Evolutionary conservation across 2,113 vertebrate species (phyloP), one percentile per base, ranked within the genome.

Genomic region (Addax nasomaculatus): DNA sequence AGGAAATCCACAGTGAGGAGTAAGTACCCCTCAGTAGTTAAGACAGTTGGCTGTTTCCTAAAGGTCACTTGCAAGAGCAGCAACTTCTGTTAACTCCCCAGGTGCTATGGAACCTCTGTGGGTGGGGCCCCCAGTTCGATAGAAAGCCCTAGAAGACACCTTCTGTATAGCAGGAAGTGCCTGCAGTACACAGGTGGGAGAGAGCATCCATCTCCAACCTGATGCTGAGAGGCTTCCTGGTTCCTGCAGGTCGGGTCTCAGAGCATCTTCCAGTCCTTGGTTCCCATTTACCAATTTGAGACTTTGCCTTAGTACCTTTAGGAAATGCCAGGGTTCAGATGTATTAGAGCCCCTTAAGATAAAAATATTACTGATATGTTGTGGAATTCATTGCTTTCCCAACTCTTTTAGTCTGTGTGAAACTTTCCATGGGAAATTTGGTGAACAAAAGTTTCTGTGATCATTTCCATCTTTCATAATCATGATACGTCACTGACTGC

Each of bases 71-170:
- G 45, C 30, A 39, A n/a, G 45, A 57, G 29, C 84, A 55, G 70
- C 80, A 5, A 15, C 51, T 57, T 11, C 49, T 7, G 13, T 2
- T 29, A 2, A 6, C 45, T 43, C 45, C 49, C 55, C 80, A 15
- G 9, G 39, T 43, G 27, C 58, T 7, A 0, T 1, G 4, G 14
- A 3, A 2, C 8, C 45, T 9, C 39, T 11, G 0, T 12, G 8
- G 43, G 30, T 3, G 10, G 83, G 81, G 6, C 47, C 25, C 23
- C 6, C 47, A 10, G 29, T 23, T 15, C 5, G 0, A 3, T 2
- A 43, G 92, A 51, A 25, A 60, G 30, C 62, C 53, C 21, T 81
- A 16, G 25, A 27, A 16, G 19, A 29, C 67, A 14, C 15, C 53
- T 4, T 17, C 29, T 45, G 1, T 30, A 0, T 6, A 17, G 45